Evolutionary conservation across 92 coral and sea anemone species (phyloP), one percentile per base, ranked within the genome.

Genomic region (Porites rus): DNA sequence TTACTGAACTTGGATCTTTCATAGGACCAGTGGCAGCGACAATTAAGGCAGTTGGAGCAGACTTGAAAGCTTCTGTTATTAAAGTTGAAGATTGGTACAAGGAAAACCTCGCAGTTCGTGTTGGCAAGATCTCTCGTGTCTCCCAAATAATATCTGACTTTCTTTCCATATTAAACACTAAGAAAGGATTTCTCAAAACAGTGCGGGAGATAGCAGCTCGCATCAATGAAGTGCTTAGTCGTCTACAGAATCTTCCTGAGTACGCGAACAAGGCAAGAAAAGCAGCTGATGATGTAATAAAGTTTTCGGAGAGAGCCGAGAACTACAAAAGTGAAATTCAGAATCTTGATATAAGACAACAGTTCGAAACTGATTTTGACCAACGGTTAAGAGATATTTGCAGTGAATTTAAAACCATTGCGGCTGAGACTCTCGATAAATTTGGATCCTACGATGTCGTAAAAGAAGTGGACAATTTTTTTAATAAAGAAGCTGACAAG

Each of bases 1-100:
- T 95, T 8, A 81, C 70, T 58, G 94, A 92, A 51, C 84, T 97
- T 16, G 86, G 89, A 3, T 66, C 88, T 16, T 97, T 95, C 69
- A 92, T 97, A 68, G 96, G 96, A 11, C 93, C 97, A 38, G 91
- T 95, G 53, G 91, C 94, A 1, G 67, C 72, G 38, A 91, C 86
- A 14, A 80, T 95, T 4, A 78, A 89, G 10, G 89, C 69, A 14
- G 84, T 97, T 84, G 96, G 92, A 54, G 51, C 74, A 6, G 91
- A 90, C 65, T 84, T 97, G 21, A 97, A 95, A 74, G 66, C 76
- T n/a, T 94, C 95, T 75, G 93, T 97, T 46, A 84, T 93, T 13
- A 92, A 93, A 17, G 96, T 96, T 19, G 98, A 97, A 69, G 79
- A 80, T 25, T 97, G 99, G 99, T 93, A 95, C 88, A 78, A 82